Evolutionary conservation across 2,888 invertebrate species (phyloP), one percentile per base, ranked within the genome.

Genomic region (Anodontia alba): DNA sequence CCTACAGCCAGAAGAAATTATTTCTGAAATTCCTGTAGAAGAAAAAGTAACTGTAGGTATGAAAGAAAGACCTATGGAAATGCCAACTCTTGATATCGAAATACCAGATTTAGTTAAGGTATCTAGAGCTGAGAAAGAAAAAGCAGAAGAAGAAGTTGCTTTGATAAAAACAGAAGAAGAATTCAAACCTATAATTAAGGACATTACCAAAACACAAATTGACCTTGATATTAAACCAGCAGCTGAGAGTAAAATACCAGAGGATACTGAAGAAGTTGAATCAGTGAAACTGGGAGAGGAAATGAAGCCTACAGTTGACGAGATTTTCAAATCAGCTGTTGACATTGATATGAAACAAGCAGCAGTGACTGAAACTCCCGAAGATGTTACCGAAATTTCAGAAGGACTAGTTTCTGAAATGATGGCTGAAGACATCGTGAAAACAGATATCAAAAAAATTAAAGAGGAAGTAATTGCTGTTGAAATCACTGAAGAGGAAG

Each of bases 141-240:
- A 26, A 15, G 26, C 26, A 26, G 2, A 20, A 8, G 26, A 12
- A 54, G 54, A 54, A 49, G 69, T 78, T 5, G 26, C 70, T 43
- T 76, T 67, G 57, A 46, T 54, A 17, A 36, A 54, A 31, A 12
- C 31, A 15, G 51, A 36, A 15, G 33, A 29, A 29, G 73, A 72
- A 17, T 8, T 72, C 20, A 72, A n/a, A 54, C 46, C 76, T 20
- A 15, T 1, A 38, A 29, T 76, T 76, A 51, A 70, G 36, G 70
- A 76, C 38, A 31, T 66, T 33, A 33, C 42, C 12, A 67, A n/a
- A 67, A 20, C 67, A 1, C 3, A 33, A 33, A 31, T 33, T 33
- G 67, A 67, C 3, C 17, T 67, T 67, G 67, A 67, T n/a, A 67
- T 67, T 8, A 33, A 67, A 23, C 3, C 23, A 26, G n/a, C 10